These are phyloP conservation scores for Crenuchus spilurus DNA, from an alignment of 2,797 vertebrate genomes.

Conservation along the genomic window DNA sequence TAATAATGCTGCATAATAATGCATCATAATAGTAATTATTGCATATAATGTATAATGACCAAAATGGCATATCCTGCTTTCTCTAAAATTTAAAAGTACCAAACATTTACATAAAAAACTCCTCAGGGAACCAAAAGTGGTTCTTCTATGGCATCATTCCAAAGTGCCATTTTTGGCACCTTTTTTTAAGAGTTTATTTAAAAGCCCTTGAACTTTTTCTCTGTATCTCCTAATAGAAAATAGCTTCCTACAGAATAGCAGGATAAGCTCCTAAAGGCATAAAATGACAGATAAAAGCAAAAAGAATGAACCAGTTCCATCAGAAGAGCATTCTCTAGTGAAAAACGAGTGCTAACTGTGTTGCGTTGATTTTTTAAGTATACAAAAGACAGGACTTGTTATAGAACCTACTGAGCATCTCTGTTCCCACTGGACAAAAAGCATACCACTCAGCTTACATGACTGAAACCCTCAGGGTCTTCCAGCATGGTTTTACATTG, in stretches of 20 bases:
- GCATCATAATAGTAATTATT: no score
- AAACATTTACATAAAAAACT: no score
- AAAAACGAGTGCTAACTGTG: neutral
- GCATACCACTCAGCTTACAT: constrained; percentile 23
- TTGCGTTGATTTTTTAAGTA: neutral
- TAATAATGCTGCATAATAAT: no score
- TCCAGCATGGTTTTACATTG: constrained; percentile 14
- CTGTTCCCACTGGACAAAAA: constrained; percentile 32
- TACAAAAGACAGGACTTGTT: constrained; percentile 29
- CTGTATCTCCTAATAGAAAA: neutral
- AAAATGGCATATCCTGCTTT: neutral
- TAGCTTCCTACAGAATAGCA: neutral
- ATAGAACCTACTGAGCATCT: neutral
- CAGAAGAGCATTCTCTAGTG: constrained; percentile 1
- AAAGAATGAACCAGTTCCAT: constrained; percentile 3
- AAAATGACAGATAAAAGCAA: constrained; percentile 2
- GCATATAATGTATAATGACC: no score
- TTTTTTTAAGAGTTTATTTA: neutral
- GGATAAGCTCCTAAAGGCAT: constrained; percentile 4
- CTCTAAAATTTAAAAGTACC: neutral
- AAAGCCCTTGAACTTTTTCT: neutral
- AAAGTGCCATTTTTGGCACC: neutral
- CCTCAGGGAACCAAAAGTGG: no score
- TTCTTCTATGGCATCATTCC: neutral
- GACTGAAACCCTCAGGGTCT: constrained; percentile 28